phyloP scores from a whole-genome alignment of 2,888 invertebrate species.

The Drosophila multiciliata region DNA sequence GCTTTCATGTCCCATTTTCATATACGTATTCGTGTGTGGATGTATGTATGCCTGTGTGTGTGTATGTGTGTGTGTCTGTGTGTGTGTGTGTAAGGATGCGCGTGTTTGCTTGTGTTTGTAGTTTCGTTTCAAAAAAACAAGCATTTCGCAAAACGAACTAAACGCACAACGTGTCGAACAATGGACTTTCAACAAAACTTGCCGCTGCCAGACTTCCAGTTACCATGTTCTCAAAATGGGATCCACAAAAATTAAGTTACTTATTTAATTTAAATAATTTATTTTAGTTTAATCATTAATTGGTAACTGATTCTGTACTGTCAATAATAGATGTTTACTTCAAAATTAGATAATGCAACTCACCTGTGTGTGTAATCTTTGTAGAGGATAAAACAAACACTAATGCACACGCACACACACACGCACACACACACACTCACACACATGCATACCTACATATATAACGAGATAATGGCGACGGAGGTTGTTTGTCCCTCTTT shows the following conservation, averaged over 20 bases:
- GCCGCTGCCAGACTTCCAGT: constrained; percentile 4
- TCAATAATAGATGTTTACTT: neutral
- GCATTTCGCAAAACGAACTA: constrained; percentile 58
- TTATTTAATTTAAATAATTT: neutral
- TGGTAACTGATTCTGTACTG: neutral
- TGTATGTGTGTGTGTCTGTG: constrained; percentile 18
- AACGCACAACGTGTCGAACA: constrained; percentile 32
- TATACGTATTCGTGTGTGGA: neutral
- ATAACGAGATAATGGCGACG: constrained; percentile 48
- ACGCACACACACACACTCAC: neutral
- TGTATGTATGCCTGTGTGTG: constrained; percentile 14
- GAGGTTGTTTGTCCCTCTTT: constrained; percentile 68
- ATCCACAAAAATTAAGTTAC: neutral
- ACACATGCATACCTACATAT: constrained; percentile 1
- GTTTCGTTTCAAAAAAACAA: constrained; percentile 60
- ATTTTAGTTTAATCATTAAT: neutral
- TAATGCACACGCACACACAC: neutral
- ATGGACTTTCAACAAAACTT: neutral
- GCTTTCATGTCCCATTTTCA: constrained; percentile 44
- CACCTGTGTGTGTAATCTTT: neutral
- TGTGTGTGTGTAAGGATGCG: constrained; percentile 22
- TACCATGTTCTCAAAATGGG: constrained; percentile 2
- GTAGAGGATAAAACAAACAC: constrained; percentile 44
- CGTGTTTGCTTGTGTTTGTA: constrained; percentile 65
- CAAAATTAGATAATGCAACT: neutral